phyloP scores from a whole-genome alignment of 2,888 invertebrate genomes.

The Leptopilina syphax region DNA sequence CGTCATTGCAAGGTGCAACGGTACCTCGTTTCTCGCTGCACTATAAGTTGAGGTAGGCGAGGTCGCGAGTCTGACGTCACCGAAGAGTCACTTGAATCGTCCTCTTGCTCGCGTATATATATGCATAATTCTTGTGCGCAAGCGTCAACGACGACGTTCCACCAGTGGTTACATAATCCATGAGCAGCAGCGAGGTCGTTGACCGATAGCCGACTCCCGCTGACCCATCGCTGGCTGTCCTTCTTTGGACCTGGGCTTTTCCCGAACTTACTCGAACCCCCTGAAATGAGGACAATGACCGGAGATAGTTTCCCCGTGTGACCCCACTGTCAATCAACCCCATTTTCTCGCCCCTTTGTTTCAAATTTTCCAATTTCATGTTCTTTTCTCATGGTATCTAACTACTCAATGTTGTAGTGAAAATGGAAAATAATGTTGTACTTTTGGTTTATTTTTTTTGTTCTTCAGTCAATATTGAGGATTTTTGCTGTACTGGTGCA shows the following conservation, averaged over 20 bases:
- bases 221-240: conserved; percentile 19
- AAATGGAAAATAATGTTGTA: no score
- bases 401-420: no score
- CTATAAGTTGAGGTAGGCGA: conserved; percentile 75
- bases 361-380: no score
- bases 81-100: conserved; percentile 49
- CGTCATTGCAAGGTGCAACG: conserved; percentile 59
- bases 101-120: conserved; percentile 36
- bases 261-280: conserved; percentile 28
- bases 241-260: conserved; percentile 41
- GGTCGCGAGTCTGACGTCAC: conserved; percentile 67
- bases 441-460: background rate
- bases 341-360: no score
- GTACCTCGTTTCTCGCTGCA: conserved; percentile 64
- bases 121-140: conserved; percentile 47
- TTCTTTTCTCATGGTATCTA: no score
- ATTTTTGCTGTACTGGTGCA: no score
- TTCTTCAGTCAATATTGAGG: background rate
- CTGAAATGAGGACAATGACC: conserved; percentile 32
- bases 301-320: conserved; percentile 17
- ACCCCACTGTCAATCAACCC: background rate
- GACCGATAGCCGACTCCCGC: conserved; percentile 67
- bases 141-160: conserved; percentile 46
- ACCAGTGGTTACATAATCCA: conserved; percentile 63
- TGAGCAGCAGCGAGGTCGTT: conserved; percentile 65